Evolutionary conservation across 2,797 vertebrate species (phyloP), one percentile per base, ranked within the genome.

Genomic region (Todus mexicanus): DNA sequence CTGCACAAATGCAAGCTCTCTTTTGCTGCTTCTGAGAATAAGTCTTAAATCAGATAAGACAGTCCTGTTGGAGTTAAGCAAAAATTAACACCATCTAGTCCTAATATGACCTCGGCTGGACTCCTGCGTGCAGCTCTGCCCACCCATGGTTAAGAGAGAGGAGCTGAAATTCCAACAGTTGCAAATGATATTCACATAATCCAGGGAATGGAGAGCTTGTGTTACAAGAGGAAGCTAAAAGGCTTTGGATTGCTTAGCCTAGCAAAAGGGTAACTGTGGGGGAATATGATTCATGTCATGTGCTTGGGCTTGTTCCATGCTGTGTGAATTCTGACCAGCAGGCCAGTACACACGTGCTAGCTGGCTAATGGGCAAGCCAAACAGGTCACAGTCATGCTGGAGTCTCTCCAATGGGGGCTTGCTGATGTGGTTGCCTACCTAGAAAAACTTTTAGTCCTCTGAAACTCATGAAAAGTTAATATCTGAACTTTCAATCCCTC

Each of bases 221-320:
- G 93, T 95, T 91, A 86, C 73, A 38, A 69, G 89, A 93, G 84
- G 90, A 95, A 96, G 83, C 79, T 43, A 85, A 92, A 96, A 85
- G 63, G 79, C 38, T 88, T 93, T 60, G 72, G 76, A 70, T 88
- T 84, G 73, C 95, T 91, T 92, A 93, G 89, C 63, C 65, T 83
- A 92, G 95, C 87, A 89, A 78, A 94, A 89, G 37, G 66, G 84
- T 91, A 76, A 40, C 78, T 61, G 54, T 9, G 27, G 38, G 69
- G 75, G 66, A 89, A 83, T 83, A 90, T 70, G 91, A 93, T 89
- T 92, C 79, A 37, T 84, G 73, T 92, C 87, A 78, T 45, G 56
- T 86, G 79, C 63, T 85, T 93, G 92, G 87, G 63, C 33, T 63
- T 29, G 63, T 66, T 95, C 92, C 94, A 94, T 48, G 37, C 38